A percentile compares a stretch with the other conserved stretches of the same genome.
These are phyloP conservation scores for Parazoanthus atlanticus DNA, from an alignment of 92 coral and sea anemone genomes.

Conservation along the genomic window DNA sequence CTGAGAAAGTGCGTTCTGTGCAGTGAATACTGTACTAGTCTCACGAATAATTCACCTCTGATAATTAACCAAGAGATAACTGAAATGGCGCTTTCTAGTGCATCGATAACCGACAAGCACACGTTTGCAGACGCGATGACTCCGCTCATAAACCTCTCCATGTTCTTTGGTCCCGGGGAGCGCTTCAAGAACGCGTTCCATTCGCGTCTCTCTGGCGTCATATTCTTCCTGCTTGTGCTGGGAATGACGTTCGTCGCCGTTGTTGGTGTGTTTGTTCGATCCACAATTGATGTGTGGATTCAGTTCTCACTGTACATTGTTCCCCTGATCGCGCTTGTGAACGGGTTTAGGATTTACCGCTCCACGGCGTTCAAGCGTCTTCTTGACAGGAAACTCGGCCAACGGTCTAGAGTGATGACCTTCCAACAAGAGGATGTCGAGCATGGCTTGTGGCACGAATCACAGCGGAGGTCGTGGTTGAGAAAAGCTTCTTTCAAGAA, in stretches of 20 bases:
- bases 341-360: conserved; percentile 73
- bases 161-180: conserved; percentile 79
- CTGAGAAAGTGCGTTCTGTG: no score
- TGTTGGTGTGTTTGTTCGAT: conserved; percentile 88
- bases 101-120: conserved; percentile 63
- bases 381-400: conserved; percentile 63
- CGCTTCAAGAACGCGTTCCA: conserved; percentile 51
- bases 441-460: conserved; percentile 70
- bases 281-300: conserved; percentile 91
- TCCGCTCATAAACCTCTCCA: conserved; percentile 60
- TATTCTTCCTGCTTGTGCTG: conserved; percentile 58
- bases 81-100: conserved; percentile 65
- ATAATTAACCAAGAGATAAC: no score
- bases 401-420: conserved; percentile 42
- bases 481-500: conserved; percentile 73
- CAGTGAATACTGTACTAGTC: no score
- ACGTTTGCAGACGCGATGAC: conserved; percentile 67
- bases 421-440: conserved; percentile 57
- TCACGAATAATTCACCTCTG: no score
- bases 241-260: conserved; percentile 76
- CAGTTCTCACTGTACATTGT: conserved; percentile 91
- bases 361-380: conserved; percentile 70
- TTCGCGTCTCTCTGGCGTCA: conserved; percentile 51
- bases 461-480: conserved; percentile 71
- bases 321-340: conserved; percentile 75